A percentile compares a stretch with the other conserved stretches of the same genome.
phyloP scores from a whole-genome alignment of 2,113 vertebrate genomes.

The Polyodon spathula region DNA sequence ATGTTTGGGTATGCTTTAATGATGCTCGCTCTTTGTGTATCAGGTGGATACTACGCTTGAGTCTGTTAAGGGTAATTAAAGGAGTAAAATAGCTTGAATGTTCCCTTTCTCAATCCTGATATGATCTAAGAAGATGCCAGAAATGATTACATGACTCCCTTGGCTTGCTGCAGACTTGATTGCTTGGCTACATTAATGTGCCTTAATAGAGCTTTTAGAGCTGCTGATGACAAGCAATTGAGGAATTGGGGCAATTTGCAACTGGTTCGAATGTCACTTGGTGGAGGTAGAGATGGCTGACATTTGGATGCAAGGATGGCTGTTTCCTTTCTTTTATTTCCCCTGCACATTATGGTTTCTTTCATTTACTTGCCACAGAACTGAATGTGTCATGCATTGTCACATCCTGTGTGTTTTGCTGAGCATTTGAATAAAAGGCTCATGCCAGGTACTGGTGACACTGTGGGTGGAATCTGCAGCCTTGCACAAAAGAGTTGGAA shows the following conservation, averaged over 20 bases:
- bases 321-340: slow-evolving; percentile 4
- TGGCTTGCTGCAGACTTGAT: slow-evolving; percentile 30
- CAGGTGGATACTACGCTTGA: slow-evolving; percentile 10
- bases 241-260: slow-evolving; percentile 40
- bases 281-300: slow-evolving; percentile 47
- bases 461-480: slow-evolving; percentile 71
- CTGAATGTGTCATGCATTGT: slow-evolving; percentile 65
- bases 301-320: slow-evolving; percentile 46
- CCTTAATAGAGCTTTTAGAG: slow-evolving; percentile 46
- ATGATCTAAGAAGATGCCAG: slow-evolving; percentile 38
- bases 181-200: slow-evolving; percentile 29
- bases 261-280: slow-evolving; percentile 40
- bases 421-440: slow-evolving; percentile 82
- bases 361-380: slow-evolving; percentile 37
- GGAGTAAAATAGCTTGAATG: slow-evolving; percentile 32
- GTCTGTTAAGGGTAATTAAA: slow-evolving; percentile 31
- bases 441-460: slow-evolving; percentile 87
- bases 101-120: slow-evolving; percentile 25
- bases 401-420: slow-evolving; percentile 61
- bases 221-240: slow-evolving; percentile 54
- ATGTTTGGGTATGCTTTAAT: slow-evolving; percentile 12
- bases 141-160: slow-evolving; percentile 34
- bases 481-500: slow-evolving; percentile 81
- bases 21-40: slow-evolving; percentile 12
- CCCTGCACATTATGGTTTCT: slow-evolving; percentile 16